A percentile compares a stretch with the other conserved stretches of the same genome.
Conservation (phyloP, 92 coral and sea anemone genomes). For the Porites divaricata region DNA sequence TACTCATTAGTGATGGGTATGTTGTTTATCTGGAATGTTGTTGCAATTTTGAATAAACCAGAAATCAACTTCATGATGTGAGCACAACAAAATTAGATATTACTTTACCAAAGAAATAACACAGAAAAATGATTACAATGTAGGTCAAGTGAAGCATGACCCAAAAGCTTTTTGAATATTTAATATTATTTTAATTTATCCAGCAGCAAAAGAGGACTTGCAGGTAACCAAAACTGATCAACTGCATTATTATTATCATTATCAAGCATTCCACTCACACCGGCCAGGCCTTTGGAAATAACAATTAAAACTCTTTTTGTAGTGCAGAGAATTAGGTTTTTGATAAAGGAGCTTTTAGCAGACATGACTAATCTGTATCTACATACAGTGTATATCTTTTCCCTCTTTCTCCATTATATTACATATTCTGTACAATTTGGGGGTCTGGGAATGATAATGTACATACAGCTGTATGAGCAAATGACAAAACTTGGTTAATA, state of each 20-base stretch:
- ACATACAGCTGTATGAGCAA: not conserved
- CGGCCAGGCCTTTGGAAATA: too few relatives aligned
- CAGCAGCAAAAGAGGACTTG: not conserved
- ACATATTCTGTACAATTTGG: not conserved
- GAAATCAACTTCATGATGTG: not conserved
- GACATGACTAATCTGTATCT: too few relatives aligned
- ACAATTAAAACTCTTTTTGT: too few relatives aligned
- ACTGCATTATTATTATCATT: not conserved
- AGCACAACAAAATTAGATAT: not conserved
- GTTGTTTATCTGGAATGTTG: too few relatives aligned
- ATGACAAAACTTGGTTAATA: too few relatives aligned
- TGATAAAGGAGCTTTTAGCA: too few relatives aligned
- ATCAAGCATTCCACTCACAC: too few relatives aligned
- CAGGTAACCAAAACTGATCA: too few relatives aligned
- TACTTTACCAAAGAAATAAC: not conserved
- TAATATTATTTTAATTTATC: not conserved
- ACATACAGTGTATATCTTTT: too few relatives aligned
- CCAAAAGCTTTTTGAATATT: conserved; percentile 7
- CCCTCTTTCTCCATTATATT: too few relatives aligned
- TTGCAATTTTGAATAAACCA: not conserved
- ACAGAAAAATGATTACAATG: conserved; percentile 2
- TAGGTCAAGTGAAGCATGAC: conserved; percentile 14
- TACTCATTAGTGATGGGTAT: not conserved
- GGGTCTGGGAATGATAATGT: not conserved
- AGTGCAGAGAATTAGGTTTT: too few relatives aligned